These are phyloP conservation scores for Myripristis jacobus DNA, from an alignment of 2,797 vertebrate genomes.

Conservation along the genomic window DNA sequence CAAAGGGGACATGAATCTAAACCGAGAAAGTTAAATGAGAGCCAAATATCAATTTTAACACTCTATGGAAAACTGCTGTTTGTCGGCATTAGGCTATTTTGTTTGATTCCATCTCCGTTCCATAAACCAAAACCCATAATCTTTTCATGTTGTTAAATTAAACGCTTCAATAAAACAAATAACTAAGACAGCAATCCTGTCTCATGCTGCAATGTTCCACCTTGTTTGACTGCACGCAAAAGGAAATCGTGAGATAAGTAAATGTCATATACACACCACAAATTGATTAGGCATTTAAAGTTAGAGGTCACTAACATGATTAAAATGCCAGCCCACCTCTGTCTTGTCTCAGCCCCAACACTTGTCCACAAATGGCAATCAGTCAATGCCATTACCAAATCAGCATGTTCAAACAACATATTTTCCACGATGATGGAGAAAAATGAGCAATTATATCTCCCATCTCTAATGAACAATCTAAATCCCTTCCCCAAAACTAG, in stretches of 20 bases:
- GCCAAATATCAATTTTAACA: not conserved
- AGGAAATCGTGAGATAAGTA: constrained; percentile 55
- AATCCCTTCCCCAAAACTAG: not conserved
- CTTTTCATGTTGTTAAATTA: constrained; percentile 21
- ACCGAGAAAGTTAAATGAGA: not conserved
- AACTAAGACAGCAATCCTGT: constrained; percentile 10
- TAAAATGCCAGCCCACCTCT: constrained; percentile 52
- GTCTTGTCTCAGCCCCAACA: not conserved
- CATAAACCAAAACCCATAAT: not conserved
- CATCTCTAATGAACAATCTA: not conserved
- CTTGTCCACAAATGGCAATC: not conserved
- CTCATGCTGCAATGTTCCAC: constrained; percentile 7
- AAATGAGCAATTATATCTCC: not conserved
- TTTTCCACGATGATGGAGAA: not conserved
- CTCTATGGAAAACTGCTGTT: not conserved
- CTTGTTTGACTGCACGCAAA: constrained; percentile 54
- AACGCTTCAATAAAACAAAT: constrained; percentile 14
- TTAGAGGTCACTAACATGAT: constrained; percentile 52
- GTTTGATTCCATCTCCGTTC: not conserved
- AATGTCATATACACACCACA: constrained; percentile 55
- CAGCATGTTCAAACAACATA: not conserved
- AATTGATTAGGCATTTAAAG: constrained; percentile 68
- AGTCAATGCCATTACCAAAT: not conserved
- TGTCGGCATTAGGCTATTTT: not conserved
- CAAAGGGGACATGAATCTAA: not conserved